Base-by-base conservation (phyloP, 2,113 vertebrate genomes). In the Malurus alboscapulatus region DNA sequence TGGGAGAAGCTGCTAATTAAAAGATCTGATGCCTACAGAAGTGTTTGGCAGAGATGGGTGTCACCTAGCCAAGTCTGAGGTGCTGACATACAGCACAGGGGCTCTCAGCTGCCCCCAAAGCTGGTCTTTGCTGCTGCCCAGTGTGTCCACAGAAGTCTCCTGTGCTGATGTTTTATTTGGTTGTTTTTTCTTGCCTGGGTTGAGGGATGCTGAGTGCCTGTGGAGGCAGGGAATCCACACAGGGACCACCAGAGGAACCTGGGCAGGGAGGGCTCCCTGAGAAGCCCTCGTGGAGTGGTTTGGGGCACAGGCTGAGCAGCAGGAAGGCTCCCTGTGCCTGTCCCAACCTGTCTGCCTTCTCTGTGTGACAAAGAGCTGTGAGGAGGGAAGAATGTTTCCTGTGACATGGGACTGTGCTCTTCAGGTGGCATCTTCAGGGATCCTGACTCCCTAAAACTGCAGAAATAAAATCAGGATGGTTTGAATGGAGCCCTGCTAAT, bases 1-100 rank as follows among this genome's bases (percentile, higher is more conserved):
- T 27, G 88, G 85, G 62, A 93, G 84, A 84, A 94, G 80, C 42
- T 88, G 76, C 73, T 95, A 94, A 96, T 96, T 95, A 94, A 95
- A 96, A 92, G 89, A 90, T 50, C 55, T 79, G 25, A 80, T 94
- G 91, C 63, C 90, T 92, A 44, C 38, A 68, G 85, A 82, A 93
- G 79, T 38, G 26, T 67, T 90, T 93, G 92, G 92, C 85, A 84
- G 92, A 73, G 65, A 34, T 42, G 65, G 65, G 69, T 66, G 73
- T 53, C 87, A 58, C 71, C 68, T 67, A 71, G 84, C 74, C 77
- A 66, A 14, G 87, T 89, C 9, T 29, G 61, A 85, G 65, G 59
- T 2, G 14, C 57, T 72, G 63, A 77, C 80, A 54, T 32, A 30
- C 7, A 57, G 4, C 32, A 38, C 22, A 42, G 24, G 42, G 66